phyloP scores from a whole-genome alignment of 2,113 vertebrate species.

The Indicator indicator region DNA sequence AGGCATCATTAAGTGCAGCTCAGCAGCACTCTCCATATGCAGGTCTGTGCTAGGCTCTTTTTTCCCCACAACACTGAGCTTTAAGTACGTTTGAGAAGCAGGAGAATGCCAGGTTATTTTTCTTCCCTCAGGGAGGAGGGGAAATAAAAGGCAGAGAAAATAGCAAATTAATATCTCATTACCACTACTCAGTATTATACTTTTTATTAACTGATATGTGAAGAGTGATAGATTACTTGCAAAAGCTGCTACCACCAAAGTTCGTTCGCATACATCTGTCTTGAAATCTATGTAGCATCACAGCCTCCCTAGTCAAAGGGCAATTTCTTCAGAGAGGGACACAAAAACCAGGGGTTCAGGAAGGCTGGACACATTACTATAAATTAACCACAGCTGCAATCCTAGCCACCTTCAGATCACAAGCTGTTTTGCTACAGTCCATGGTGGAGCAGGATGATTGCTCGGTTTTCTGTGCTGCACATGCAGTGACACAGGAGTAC shows the following conservation, averaged over 20 bases:
- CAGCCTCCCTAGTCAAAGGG: not conserved
- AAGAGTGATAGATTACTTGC: not conserved
- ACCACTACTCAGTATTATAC: not conserved
- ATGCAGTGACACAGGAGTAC: not conserved
- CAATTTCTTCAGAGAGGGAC: not conserved
- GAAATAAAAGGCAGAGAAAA: slow-evolving; percentile 7
- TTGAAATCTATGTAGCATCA: not conserved
- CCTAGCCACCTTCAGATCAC: not conserved
- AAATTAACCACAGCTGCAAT: not conserved
- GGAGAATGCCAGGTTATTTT: slow-evolving; percentile 51
- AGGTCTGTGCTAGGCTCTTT: slow-evolving; percentile 27
- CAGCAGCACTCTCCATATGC: slow-evolving; percentile 60
- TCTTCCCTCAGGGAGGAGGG: not conserved
- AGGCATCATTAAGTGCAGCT: slow-evolving; percentile 82
- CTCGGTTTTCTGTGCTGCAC: not conserved
- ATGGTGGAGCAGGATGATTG: not conserved
- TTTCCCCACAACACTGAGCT: slow-evolving; percentile 48
- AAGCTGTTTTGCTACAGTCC: not conserved
- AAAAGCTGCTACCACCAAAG: not conserved
- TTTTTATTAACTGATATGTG: not conserved
- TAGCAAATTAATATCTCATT: slow-evolving; percentile 7
- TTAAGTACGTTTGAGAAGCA: slow-evolving; percentile 69
- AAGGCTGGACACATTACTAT: not conserved
- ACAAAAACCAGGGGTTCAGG: not conserved
- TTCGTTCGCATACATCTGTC: not conserved